Base-by-base conservation (phyloP, 35 echinoderm and acorn worm species). In the Stichopus chloronotus region DNA sequence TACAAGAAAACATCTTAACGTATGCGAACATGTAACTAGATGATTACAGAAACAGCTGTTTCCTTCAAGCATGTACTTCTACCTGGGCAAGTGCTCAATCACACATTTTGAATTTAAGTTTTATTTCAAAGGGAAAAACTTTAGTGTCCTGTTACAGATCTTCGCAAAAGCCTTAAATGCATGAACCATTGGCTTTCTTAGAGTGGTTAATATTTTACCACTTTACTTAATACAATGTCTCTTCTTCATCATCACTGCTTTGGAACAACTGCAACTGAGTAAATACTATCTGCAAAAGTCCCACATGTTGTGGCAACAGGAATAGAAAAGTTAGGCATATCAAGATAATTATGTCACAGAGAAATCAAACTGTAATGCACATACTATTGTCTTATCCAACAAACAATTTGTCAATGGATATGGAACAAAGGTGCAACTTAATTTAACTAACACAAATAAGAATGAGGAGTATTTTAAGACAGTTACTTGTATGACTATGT, bases 31-130 rank as follows among this genome's bases (percentile, higher is more conserved):
- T 68, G 63, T 68, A 68, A 68, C 63, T 68, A 68, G 63, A 68
- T 68, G 63, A 68, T 68, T 68, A 68, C 8, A 68, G 63, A 68
- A 68, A 68, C 63, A 68, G 63, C 63, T 68, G 63, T 68, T 68
- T 68, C 8, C 63, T 68, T 68, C 63, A 68, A 17, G 17, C 63
- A 68, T 68, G 8, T 68, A 68, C 63, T 68, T 68, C 8, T 68
- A 68, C 63, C 17, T 68, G 17, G 63, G 63, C 8, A 68, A 68
- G 63, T 9, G 8, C 63, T 17, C 17, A 8, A 68, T 68, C 17
- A 17, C 63, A 68, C 17, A 68, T 68, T 68, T 68, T 68, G 63
- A 68, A 17, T 68, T 17, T 9, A 68, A 68, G 8, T 68, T 68
- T 68, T 68, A 8, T 68, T 68, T 68, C 63, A 68, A 68, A 68